Conservation (phyloP, 2,113 vertebrate species). For the Catharus bicknelli region DNA sequence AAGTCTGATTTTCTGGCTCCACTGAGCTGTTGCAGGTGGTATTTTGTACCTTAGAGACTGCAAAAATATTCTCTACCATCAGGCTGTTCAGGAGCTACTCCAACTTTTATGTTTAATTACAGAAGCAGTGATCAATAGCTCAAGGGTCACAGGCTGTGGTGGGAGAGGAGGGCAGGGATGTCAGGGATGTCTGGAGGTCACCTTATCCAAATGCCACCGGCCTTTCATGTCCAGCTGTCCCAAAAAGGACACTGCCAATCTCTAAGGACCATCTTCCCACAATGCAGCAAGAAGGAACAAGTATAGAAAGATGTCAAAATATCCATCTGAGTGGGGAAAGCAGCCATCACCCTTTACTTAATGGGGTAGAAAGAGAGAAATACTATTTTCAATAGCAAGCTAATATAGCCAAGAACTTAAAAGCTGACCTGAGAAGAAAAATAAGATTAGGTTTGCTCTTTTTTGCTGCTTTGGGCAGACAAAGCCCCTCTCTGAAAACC, state of each 20-base stretch:
- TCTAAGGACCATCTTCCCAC: background rate
- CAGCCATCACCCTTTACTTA: background rate
- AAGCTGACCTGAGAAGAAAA: constrained; percentile 33
- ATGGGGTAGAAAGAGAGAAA: background rate
- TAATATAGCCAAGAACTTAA: background rate
- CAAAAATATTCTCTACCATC: background rate
- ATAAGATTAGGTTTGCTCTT: constrained; percentile 28
- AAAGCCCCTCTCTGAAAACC: constrained; percentile 37
- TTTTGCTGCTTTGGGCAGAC: constrained; percentile 25
- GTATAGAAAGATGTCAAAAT: background rate
- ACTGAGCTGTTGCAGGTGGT: background rate
- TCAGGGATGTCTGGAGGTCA: background rate
- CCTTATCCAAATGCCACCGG: rapidly evolving
- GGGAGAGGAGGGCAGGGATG: background rate
- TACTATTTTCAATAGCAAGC: background rate
- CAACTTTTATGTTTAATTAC: background rate
- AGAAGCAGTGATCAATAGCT: background rate
- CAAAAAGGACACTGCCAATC: background rate
- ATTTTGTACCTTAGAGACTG: background rate
- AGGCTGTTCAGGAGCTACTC: background rate
- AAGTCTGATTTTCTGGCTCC: background rate
- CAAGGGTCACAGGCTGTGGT: background rate
- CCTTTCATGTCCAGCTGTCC: background rate
- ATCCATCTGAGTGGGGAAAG: background rate
- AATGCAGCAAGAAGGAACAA: background rate